Evolutionary conservation across 2,888 invertebrate genomes (phyloP), one percentile per base, ranked within the genome.

Genomic region (Drosophila robusta): DNA sequence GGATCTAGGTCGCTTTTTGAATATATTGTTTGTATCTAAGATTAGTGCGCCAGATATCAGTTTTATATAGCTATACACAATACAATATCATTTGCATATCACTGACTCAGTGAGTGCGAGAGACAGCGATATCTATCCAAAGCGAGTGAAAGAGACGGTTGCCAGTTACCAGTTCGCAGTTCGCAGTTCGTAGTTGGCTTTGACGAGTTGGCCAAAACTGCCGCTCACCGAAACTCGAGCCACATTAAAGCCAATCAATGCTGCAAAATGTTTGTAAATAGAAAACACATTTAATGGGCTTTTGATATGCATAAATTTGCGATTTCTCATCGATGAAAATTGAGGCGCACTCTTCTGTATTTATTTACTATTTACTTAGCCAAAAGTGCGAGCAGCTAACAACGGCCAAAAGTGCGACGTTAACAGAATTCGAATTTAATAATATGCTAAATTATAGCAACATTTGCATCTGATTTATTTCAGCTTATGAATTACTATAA

Each of bases 1-100:
- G 82, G 84, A 83, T 86, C 84, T 83, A 86, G 83, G 83, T 83
- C 83, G 83, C 84, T 81, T 86, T 83, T 86, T 83, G 83, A 83
- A 83, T 86, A 83, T 83, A 84, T 83, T 83, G 83, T 86, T 86
- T 86, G 87, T 79, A 83, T 83, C 87, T 83, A 67, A 83, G 83
- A 83, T 83, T 80, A 83, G 81, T 83, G 82, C 74, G 80, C 87
- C 81, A 86, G 82, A 83, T 83, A 83, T 83, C 82, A 83, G 81
- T 86, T 76, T 80, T 83, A 86, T 83, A 74, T 80, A 72, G 80
- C 82, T 67, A 62, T 76, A 70, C 72, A 84, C 78, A 75, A 79
- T 73, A 78, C 72, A 72, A 76, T 82, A 80, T 86, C 80, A 83
- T 83, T 83, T 83, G 82, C 82, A 86, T 86, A 82, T 77, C 73